These are phyloP conservation scores for Stegodyphus mimosarum DNA, from an alignment of 1,140 invertebrate genomes.

Conservation along the genomic window DNA sequence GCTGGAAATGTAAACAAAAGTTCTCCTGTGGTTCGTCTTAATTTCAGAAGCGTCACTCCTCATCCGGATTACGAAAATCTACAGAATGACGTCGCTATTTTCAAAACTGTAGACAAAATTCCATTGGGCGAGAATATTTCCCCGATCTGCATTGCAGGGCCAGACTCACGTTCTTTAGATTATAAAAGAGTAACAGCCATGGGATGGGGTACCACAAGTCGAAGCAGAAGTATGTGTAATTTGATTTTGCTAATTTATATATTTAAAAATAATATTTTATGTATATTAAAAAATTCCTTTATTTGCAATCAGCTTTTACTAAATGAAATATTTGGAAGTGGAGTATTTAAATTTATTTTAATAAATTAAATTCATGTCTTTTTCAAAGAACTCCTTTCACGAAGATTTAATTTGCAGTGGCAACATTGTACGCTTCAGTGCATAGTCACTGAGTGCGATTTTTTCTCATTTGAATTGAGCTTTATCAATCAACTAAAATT, in stretches of 20 bases:
- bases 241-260: not conserved
- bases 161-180: not conserved
- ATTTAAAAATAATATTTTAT: not conserved
- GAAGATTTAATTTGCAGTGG: too few relatives aligned
- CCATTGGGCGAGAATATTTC: not conserved
- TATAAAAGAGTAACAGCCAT: conserved; percentile 1
- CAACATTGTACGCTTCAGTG: too few relatives aligned
- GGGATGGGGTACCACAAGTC: not conserved
- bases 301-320: too few relatives aligned
- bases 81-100: not conserved
- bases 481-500: too few relatives aligned
- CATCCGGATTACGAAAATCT: not conserved
- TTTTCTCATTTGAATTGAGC: too few relatives aligned
- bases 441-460: too few relatives aligned
- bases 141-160: conserved; percentile 1
- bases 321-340: too few relatives aligned
- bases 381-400: too few relatives aligned
- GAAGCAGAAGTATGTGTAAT: not conserved
- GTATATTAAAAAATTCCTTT: too few relatives aligned
- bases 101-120: not conserved
- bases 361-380: too few relatives aligned
- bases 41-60: not conserved
- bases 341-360: too few relatives aligned
- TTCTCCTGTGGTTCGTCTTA: not conserved
- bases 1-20: not conserved